Evolutionary conservation across 2,113 vertebrate species (phyloP), one percentile per base, ranked within the genome.

Genomic region (Hypocryptadius cinnamomeus): DNA sequence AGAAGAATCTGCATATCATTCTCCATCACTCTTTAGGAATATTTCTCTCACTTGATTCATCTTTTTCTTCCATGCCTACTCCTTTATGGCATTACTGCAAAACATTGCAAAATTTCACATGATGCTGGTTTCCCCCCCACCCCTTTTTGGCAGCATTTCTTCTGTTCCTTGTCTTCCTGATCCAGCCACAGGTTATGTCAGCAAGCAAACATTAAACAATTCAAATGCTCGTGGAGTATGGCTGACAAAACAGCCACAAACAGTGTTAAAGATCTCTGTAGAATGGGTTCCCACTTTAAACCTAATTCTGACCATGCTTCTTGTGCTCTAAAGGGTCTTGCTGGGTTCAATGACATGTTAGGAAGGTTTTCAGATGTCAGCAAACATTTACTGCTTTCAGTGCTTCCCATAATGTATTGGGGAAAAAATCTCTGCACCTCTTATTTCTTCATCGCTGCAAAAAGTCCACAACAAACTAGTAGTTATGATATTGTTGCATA

Each of bases 41-140:
- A 79, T 65, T 89, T 79, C 18, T 35, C 25, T 53, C 6, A 19
- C n/a, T 83, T 42, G 10, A 11, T 79, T 33, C 0, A 17, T 39
- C 15, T 70, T 35, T 71, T 66, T 48, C 33, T 59, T 64, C 44
- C 33, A 42, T 61, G 3, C 13, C 15, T 53, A 8, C 21, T 80
- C 11, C 11, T 70, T 30, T 44, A 10, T n/a, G 15, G 8, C 5
- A 30, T 40, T 28, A 15, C 48, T 71, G 15, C 23, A 37, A 25
- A 39, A 22, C 8, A 6, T 9, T 18, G 7, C 27, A 33, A 60
- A 77, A 83, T 68, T 25, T 54, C 5, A 19, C 1, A 1, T 25
- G 12, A 86, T 9, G 6, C 4, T 35, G 23, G 23, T 31, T 53
- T 11, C 5, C 3, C 1, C 2, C 3, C 5, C 3, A 1, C 2